Base-by-base conservation (phyloP, 2,888 invertebrate species). In the Orthosia cruda region DNA sequence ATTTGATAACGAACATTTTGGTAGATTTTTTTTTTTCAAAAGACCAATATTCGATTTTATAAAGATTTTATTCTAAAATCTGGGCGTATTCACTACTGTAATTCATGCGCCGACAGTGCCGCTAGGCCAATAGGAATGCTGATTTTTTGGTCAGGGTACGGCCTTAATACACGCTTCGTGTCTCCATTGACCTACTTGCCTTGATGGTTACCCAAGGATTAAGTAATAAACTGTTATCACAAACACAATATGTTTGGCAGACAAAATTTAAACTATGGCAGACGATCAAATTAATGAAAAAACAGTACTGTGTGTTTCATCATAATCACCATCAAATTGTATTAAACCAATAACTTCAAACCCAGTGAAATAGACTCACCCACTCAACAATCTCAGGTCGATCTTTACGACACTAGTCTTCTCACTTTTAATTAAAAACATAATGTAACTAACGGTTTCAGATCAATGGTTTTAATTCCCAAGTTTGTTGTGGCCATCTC, bases 391-490 rank as follows among this genome's bases (percentile, higher is more conserved):
- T 59, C 52, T n/a, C 50, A 20, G 15, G 18, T 59, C 45, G 7
- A 67, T 79, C 57, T 70, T 49, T n/a, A 50, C 4, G 13, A 32
- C 49, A 54, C 15, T 57, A 61, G 57, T 47, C 40, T 67, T 45
- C 16, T 32, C 32, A 57, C 20, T 15, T 57, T 65, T 65, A 61
- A 55, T 61, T 49, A n/a, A 54, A 80, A 54, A 62, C 47, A 26
- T 55, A 49, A 26, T 52, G 26, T 71, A 52, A 4, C 23, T 23
- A 65, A 20, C 15, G 16, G 63, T 67, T 68, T 74, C 52, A 50
- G 7, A 75, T 47, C 65, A 64, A 73, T 20, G 45, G 23, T 59
- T 74, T 47, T 59, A 52, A 64, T 57, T 57, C 11, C 58, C 23
- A 57, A 59, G 71, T 65, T 68, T 58, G 57, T 40, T 57, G 57